phyloP scores from a whole-genome alignment of 2,113 vertebrate species.

The Rhombomys opimus region DNA sequence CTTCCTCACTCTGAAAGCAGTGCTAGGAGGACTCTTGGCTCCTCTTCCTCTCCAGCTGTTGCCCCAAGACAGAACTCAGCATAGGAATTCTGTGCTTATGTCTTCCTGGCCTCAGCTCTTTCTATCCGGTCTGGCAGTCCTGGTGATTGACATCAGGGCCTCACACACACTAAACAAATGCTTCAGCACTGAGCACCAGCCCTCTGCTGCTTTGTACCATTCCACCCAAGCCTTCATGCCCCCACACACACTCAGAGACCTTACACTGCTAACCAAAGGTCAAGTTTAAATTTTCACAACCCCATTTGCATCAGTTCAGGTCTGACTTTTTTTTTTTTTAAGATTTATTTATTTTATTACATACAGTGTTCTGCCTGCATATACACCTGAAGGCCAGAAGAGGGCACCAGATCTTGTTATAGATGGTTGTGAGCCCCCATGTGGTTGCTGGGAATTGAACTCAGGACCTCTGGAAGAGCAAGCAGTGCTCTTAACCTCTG shows the following conservation, averaged over 20 bases:
- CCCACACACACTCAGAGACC: background rate
- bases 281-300: background rate
- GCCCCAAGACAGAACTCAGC: background rate
- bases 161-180: background rate
- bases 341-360: too few relatives aligned
- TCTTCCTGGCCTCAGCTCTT: background rate
- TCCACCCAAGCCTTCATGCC: background rate
- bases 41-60: background rate
- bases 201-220: background rate
- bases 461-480: too few relatives aligned
- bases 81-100: background rate
- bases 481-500: too few relatives aligned
- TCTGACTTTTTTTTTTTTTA: background rate
- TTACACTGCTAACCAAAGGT: background rate
- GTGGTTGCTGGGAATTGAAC: too few relatives aligned
- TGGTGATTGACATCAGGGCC: background rate
- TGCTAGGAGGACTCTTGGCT: background rate
- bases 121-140: background rate
- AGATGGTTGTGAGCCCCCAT: too few relatives aligned
- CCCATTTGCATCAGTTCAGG: background rate
- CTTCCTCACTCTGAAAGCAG: background rate
- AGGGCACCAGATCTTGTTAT: too few relatives aligned
- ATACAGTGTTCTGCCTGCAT: too few relatives aligned
- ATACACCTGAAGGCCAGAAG: too few relatives aligned
- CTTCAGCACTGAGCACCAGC: background rate